Conservation (phyloP, 2,888 invertebrate genomes). For the Notocelia uddmanniana region DNA sequence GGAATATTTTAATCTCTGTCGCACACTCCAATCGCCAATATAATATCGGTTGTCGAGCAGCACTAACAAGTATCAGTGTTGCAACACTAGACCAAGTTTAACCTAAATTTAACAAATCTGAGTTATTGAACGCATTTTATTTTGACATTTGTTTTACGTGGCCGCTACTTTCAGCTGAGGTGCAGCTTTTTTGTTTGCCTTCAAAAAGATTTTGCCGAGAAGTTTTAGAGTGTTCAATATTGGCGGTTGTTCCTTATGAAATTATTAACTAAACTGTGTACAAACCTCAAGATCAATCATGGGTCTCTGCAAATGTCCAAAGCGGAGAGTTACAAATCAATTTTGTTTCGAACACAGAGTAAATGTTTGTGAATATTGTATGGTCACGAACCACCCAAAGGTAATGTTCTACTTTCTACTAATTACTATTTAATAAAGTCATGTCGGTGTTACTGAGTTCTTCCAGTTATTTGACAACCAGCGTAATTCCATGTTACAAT, state of each 20-base stretch:
- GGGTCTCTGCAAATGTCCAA: conserved; percentile 99
- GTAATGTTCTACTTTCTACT: conserved; percentile 81
- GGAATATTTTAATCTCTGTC: background rate
- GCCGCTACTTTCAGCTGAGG: conserved; percentile 51
- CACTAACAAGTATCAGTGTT: conserved; percentile 14
- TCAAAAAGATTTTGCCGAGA: conserved; percentile 44
- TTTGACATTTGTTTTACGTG: conserved; percentile 55
- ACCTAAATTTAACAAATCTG: background rate
- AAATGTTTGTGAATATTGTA: conserved; percentile 99
- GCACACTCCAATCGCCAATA: too few species aligned
- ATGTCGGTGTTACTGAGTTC: background rate
- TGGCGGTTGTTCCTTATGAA: conserved; percentile 24
- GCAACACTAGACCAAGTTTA: conserved; percentile 1
- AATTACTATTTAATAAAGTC: background rate
- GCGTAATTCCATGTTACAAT: background rate
- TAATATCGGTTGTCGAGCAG: background rate
- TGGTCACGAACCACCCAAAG: conserved; percentile 98
- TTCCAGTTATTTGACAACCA: background rate
- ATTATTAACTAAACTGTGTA: background rate
- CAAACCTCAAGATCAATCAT: conserved; percentile 79
- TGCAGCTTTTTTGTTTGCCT: conserved; percentile 57
- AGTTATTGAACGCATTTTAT: conserved; percentile 43
- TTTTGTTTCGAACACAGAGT: conserved; percentile 99
- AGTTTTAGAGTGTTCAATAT: conserved; percentile 18
- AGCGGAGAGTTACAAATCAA: conserved; percentile 98